Conservation (phyloP, 2,888 invertebrate species). For the Brachynemurus nebulosus region DNA sequence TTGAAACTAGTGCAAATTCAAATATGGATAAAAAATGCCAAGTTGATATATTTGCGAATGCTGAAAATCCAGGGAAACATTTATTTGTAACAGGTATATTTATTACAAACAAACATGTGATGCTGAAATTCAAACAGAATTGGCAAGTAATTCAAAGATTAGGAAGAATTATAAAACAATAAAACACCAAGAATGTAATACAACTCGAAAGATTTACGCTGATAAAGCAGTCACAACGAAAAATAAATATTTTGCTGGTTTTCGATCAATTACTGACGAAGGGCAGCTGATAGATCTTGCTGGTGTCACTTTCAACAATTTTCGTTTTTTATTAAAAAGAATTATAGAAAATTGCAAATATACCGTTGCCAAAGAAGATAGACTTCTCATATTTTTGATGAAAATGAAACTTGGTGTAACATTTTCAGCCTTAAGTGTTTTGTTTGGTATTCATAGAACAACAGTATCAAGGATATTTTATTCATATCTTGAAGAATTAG, state of each 20-base stretch:
- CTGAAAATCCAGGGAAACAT: too few relatives aligned
- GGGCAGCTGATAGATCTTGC: conserved; percentile 14
- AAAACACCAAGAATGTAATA: conserved; percentile 12
- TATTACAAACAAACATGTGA: too few relatives aligned
- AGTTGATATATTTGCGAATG: too few relatives aligned
- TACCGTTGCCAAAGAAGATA: conserved; percentile 8
- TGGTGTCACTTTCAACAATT: conserved; percentile 15
- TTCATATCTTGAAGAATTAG: conserved; percentile 1
- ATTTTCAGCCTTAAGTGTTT: conserved; percentile 13
- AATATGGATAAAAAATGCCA: too few relatives aligned
- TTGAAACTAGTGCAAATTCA: too few relatives aligned
- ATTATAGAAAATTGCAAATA: conserved; percentile 5
- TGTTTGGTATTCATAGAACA: conserved; percentile 15
- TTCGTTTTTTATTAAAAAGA: conserved; percentile 15
- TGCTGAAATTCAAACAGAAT: too few relatives aligned
- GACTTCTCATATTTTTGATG: conserved; percentile 15
- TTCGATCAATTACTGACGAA: conserved; percentile 14
- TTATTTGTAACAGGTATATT: too few relatives aligned
- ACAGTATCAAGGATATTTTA: conserved; percentile 17
- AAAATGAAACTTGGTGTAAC: conserved; percentile 16
- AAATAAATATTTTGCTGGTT: conserved; percentile 11
- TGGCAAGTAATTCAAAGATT: too few relatives aligned
- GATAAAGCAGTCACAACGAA: conserved; percentile 7
- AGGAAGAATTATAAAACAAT: too few relatives aligned
- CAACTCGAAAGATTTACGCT: conserved; percentile 5